Percentiles rank a stretch among this genome's conserved stretches.
phyloP scores from a whole-genome alignment of 2,113 vertebrate species.

The Microcebus ravelobensis region DNA sequence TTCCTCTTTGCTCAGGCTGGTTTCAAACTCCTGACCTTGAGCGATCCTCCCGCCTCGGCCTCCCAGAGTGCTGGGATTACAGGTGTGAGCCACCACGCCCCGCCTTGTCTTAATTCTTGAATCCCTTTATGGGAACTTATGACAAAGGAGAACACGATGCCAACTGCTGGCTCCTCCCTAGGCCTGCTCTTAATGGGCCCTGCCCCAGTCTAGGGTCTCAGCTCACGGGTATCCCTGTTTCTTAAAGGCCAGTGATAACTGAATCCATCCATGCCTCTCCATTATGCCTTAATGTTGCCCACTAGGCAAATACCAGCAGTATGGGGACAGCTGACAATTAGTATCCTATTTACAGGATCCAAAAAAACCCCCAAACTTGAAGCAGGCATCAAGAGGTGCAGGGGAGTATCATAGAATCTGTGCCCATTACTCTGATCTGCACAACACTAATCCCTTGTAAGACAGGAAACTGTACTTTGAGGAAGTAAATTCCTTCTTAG shows the following conservation, averaged over 20 bases:
- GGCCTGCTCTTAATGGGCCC: neutral
- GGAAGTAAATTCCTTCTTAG: neutral
- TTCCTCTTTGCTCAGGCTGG: too few species aligned
- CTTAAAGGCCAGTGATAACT: neutral
- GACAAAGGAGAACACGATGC: neutral
- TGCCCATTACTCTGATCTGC: neutral
- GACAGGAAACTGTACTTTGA: neutral
- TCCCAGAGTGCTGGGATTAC: too few species aligned
- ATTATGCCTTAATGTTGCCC: neutral
- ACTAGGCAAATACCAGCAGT: too few species aligned
- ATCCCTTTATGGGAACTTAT: neutral
- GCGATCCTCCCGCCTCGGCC: too few species aligned
- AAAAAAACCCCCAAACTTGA: neutral
- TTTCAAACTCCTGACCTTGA: too few species aligned
- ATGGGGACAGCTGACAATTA: too few species aligned
- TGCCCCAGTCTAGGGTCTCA: neutral
- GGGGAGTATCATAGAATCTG: too few species aligned
- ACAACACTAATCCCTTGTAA: neutral
- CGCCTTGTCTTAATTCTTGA: too few species aligned
- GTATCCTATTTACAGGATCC: neutral
- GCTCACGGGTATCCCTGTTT: neutral
- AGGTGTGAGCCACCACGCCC: too few species aligned
- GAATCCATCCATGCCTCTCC: neutral
- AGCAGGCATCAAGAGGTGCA: neutral
- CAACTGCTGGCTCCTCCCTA: neutral